These are phyloP conservation scores for Lota lota DNA, from an alignment of 2,113 vertebrate genomes.

Conservation along the genomic window DNA sequence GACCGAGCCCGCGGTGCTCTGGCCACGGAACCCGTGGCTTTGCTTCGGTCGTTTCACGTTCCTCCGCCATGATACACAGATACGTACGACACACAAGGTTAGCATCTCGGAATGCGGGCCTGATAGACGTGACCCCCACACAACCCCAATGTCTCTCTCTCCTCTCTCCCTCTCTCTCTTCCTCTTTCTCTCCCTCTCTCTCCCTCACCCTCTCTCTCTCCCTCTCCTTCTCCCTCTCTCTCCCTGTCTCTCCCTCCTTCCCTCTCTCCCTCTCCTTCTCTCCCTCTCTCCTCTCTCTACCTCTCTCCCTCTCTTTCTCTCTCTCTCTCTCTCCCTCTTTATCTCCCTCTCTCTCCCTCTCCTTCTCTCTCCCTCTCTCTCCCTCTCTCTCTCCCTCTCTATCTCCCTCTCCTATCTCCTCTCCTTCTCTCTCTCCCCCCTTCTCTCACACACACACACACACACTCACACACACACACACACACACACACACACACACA, in stretches of 20 bases:
- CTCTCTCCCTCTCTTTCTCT: too few relatives aligned
- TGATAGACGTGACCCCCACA: constrained; percentile 8
- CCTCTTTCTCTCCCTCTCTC: constrained; percentile 18
- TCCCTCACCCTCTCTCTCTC: constrained; percentile 34
- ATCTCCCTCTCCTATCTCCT: too few relatives aligned
- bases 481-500: constrained; percentile 38
- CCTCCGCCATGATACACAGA: constrained; percentile 42
- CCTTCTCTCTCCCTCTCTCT: constrained; percentile 10
- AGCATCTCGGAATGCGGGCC: constrained; percentile 56
- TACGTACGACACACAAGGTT: constrained; percentile 62
- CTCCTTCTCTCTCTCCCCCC: too few relatives aligned
- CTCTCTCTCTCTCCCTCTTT: too few relatives aligned
- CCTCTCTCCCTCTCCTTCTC: too few relatives aligned
- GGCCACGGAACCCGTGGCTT: constrained; percentile 8
- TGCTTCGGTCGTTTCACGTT: constrained; percentile 1
- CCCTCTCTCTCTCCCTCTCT: constrained; percentile 17
- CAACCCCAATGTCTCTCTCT: neutral
- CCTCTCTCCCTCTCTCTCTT: neutral
- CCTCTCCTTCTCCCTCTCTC: too few relatives aligned
- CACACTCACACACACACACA: constrained; percentile 43
- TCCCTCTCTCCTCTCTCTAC: too few relatives aligned
- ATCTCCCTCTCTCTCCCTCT: constrained; percentile 5
- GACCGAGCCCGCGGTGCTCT: constrained; percentile 49
- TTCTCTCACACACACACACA: too few relatives aligned
- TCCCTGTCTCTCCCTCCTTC: too few relatives aligned